Base-by-base conservation (phyloP, 2,113 vertebrate species). In the Periophthalmodon schlosseri region DNA sequence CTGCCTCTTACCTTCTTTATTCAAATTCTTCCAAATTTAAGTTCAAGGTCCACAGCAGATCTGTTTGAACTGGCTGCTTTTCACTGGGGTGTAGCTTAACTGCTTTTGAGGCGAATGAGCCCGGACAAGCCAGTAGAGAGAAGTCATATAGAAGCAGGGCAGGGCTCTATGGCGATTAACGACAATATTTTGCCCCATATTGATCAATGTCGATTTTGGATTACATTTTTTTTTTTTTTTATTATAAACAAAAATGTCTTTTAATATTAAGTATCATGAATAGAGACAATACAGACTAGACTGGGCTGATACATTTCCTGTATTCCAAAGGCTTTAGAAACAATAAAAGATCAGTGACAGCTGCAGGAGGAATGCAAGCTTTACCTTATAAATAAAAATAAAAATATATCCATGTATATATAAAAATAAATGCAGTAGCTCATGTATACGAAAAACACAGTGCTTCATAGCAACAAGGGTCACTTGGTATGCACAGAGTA, bases 1-100 rank as follows among this genome's bases (percentile, higher is more conserved):
- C 72, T 2, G 78, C 70, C 76, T 89, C 86, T 85, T 72, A 87
- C 84, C 87, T 85, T 91, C 84, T 74, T 86, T 90, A 91, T 93
- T 93, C 87, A 93, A 91, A 93, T 91, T 72, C 72, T 34, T 76
- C 79, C 70, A 84, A 89, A 90, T 87, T 86, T 87, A 83, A 87
- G 86, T 91, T 93, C 83, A 90, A 91, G 87, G 84, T 84, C 72
- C 50, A 75, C 77, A 68, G 78, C 69, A 79, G 79, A 74, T 82
- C 52, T 75, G 67, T 89, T 89, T 91, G 81, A 89, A 88, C 76
- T 68, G 70, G 14, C 73, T 69, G 80, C 80, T 89, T 87, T 85
- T 69, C 70, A 70, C 80, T 71, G 36, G 49, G 9, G 72, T 72
- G 33, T 15, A 76, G 75, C 57, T 57, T 23, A 14, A 63, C 76